Percentiles rank a stretch among this genome's conserved stretches.
phyloP scores from a whole-genome alignment of 2,888 invertebrate genomes.

The Mellilla xanthometata region DNA sequence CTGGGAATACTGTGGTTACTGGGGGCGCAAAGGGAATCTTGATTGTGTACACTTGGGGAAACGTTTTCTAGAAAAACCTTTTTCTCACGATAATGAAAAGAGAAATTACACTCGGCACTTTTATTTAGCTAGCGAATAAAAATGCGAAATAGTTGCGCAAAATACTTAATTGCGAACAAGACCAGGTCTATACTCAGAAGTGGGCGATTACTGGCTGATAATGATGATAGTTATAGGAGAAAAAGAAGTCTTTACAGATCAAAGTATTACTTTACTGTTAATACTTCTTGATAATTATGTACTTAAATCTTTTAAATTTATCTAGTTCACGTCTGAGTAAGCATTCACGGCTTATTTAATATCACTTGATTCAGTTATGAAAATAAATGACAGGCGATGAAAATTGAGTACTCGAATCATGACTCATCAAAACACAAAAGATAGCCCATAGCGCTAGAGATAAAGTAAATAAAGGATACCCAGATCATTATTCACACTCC shows the following conservation, averaged over 20 bases:
- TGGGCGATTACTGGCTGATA: no score
- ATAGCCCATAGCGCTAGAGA: constrained; percentile 1
- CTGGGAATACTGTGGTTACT: constrained; percentile 10
- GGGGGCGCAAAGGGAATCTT: not conserved
- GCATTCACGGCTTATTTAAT: not conserved
- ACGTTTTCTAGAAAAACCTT: not conserved
- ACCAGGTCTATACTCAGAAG: no score
- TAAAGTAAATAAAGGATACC: constrained; percentile 14
- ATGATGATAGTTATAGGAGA: no score
- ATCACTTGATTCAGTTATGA: not conserved
- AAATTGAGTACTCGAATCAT: not conserved
- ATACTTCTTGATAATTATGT: no score
- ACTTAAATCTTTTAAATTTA: no score
- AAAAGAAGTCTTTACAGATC: no score
- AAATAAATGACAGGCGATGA: not conserved
- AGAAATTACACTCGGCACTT: no score
- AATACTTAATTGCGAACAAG: no score
- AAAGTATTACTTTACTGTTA: no score
- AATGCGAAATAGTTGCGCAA: no score
- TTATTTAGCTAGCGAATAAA: no score
- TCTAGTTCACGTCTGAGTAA: no score
- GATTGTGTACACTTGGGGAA: constrained; percentile 18
- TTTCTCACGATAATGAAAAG: not conserved
- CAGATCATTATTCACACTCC: constrained; percentile 35
- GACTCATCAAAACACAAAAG: not conserved